These are phyloP conservation scores for Tarsius wallacei DNA, from an alignment of 2,797 vertebrate genomes.

Conservation along the genomic window DNA sequence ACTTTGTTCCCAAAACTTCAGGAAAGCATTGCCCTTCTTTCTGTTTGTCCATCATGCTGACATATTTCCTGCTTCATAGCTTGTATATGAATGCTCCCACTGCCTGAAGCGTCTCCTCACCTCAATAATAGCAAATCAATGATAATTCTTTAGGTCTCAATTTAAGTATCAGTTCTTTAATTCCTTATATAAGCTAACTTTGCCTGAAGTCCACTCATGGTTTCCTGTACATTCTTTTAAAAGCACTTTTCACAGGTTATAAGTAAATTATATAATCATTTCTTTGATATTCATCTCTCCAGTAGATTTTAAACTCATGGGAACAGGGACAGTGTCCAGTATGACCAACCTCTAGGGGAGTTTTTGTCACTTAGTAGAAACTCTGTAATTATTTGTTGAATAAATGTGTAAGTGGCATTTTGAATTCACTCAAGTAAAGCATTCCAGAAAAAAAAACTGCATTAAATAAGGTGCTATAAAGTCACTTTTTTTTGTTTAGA, in stretches of 20 bases:
- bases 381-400: background rate
- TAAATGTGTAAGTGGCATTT: background rate
- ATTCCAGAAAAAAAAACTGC: background rate
- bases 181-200: background rate
- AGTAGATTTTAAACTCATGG: background rate
- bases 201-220: background rate
- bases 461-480: background rate
- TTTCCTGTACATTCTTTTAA: conserved; percentile 7
- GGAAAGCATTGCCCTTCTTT: background rate
- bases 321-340: background rate
- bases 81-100: background rate
- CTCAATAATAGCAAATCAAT: background rate
- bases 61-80: background rate
- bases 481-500: background rate
- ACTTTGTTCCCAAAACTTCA: background rate
- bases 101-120: background rate
- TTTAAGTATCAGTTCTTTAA: background rate
- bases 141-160: background rate
- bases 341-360: background rate
- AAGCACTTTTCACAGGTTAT: background rate
- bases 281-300: background rate
- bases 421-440: conserved; percentile 26
- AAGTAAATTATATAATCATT: background rate
- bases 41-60: background rate
- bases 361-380: background rate